A percentile compares a stretch with the other conserved stretches of the same genome.
Evolutionary conservation across 2,888 invertebrate species (phyloP).

Genomic region (Cataglyphis livida): DNA sequence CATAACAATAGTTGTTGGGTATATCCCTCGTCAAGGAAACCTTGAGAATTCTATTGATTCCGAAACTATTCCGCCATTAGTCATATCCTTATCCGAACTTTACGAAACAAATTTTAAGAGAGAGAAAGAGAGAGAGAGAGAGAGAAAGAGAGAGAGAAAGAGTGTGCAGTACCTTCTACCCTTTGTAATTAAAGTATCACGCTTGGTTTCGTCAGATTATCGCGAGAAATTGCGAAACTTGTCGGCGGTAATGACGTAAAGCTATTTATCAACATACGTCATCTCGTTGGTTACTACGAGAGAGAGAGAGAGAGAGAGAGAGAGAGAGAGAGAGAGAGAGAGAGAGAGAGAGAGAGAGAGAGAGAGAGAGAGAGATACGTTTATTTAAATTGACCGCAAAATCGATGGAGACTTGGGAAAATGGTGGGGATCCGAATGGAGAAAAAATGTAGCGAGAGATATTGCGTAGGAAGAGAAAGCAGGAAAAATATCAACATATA

Average conservation of each 20-base stretch:
- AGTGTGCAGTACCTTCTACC: not conserved
- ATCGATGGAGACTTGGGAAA: slow-evolving; percentile 30
- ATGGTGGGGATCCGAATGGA: not conserved
- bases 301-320: not conserved
- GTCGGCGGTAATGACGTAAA: slow-evolving; percentile 20
- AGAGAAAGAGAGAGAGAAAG: not conserved
- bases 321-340: too few species aligned
- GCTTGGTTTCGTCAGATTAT: slow-evolving; percentile 37
- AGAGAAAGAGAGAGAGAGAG: not conserved
- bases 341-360: not conserved
- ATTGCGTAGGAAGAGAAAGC: not conserved
- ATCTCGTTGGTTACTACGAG: not conserved
- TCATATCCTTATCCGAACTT: slow-evolving; percentile 49
- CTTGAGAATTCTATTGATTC: slow-evolving; percentile 46
- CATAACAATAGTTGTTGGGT: slow-evolving; percentile 43
- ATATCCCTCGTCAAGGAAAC: slow-evolving; percentile 48
- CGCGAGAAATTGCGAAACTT: slow-evolving; percentile 24
- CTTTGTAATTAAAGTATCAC: slow-evolving; percentile 38
- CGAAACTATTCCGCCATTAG: slow-evolving; percentile 57
- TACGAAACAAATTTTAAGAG: slow-evolving; percentile 23
- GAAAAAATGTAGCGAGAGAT: not conserved
- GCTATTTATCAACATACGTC: slow-evolving; percentile 45
- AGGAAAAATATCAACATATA: slow-evolving; percentile 6
- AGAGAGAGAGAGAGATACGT: slow-evolving; percentile 6
- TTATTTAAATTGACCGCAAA: slow-evolving; percentile 45